Conservation (phyloP, 2,888 invertebrate genomes). For the Anodontia alba region DNA sequence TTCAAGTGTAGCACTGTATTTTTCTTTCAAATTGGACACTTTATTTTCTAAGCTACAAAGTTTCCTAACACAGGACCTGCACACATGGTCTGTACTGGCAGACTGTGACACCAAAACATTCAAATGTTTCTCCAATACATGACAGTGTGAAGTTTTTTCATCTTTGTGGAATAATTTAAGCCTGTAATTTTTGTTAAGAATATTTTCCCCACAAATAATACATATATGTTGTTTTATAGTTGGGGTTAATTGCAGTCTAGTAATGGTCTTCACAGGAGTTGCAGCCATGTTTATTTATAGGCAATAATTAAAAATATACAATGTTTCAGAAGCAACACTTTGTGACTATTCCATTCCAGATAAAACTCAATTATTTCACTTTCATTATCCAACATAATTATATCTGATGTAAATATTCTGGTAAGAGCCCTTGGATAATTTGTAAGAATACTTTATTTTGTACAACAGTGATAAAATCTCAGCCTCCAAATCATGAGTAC, state of each 20-base stretch:
- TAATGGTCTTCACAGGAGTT: not conserved
- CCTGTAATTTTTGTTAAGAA: not conserved
- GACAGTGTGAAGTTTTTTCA: not conserved
- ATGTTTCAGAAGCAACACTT: too few species aligned
- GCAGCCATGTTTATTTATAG: not conserved
- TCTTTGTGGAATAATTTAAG: conserved; percentile 1
- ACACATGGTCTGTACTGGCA: conserved; percentile 7
- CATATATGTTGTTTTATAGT: conserved; percentile 1
- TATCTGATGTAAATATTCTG: not conserved
- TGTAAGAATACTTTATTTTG: too few species aligned
- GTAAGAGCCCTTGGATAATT: not conserved
- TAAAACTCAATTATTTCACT: too few species aligned
- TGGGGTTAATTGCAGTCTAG: not conserved
- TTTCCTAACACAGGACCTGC: not conserved
- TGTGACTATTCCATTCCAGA: too few species aligned
- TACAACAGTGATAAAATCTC: too few species aligned
- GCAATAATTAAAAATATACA: too few species aligned
- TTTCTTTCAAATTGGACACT: not conserved
- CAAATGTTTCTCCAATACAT: not conserved
- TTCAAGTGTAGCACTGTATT: not conserved
- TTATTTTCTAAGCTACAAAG: not conserved
- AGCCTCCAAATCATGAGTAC: not conserved
- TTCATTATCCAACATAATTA: not conserved
- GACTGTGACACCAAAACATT: not conserved
- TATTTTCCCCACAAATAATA: conserved; percentile 1